A percentile compares a stretch with the other conserved stretches of the same genome.
Evolutionary conservation across 1,140 invertebrate species (phyloP).

Genomic region (Eubasilissa regina): DNA sequence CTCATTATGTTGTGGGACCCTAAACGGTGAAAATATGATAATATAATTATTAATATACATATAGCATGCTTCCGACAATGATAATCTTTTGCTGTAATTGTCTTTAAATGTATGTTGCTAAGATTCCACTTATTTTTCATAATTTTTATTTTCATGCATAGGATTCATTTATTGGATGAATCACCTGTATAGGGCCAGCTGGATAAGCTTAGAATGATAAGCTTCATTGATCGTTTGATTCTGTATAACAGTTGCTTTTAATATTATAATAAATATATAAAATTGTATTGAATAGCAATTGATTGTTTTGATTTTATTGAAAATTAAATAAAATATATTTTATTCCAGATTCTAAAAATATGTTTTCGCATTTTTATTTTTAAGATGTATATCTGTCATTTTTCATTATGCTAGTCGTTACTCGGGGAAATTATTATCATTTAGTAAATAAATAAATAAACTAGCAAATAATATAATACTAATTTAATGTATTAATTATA

Average conservation of each 20-base stretch:
- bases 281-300: constrained; percentile 32
- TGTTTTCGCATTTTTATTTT: no score
- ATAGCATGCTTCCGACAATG: no score
- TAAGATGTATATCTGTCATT: no score
- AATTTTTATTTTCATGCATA: constrained; percentile 6
- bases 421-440: no score
- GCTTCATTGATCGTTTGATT: constrained; percentile 32
- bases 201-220: constrained; percentile 13
- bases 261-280: constrained; percentile 31
- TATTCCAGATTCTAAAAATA: constrained; percentile 20
- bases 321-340: constrained; percentile 42
- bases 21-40: no score
- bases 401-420: no score
- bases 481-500: no score
- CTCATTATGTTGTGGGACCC: no score
- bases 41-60: no score
- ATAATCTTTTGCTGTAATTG: no score
- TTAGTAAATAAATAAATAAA: no score
- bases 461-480: no score
- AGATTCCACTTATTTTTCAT: not conserved
- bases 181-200: not conserved
- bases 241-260: constrained; percentile 43
- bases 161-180: constrained; percentile 8
- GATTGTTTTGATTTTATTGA: constrained; percentile 29
- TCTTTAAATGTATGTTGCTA: not conserved